Conservation (phyloP, 2,888 invertebrate species). For the Cybosia mesomella region DNA sequence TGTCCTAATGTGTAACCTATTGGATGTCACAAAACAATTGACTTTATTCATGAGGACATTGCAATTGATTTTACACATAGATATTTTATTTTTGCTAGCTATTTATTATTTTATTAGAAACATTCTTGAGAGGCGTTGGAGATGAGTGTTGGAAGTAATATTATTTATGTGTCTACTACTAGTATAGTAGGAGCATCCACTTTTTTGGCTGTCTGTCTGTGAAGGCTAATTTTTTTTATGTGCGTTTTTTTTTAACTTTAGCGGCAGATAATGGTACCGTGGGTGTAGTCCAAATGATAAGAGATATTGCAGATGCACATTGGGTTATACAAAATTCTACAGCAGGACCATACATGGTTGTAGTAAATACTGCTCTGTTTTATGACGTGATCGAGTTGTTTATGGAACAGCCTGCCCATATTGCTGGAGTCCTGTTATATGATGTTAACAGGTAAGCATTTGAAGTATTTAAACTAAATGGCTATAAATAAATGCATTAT, state of each 20-base stretch:
- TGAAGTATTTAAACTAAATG: background rate
- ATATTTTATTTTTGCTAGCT: too few relatives aligned
- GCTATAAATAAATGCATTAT: background rate
- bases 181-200: too few relatives aligned
- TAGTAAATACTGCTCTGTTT: constrained; percentile 90
- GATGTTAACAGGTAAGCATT: constrained; percentile 71
- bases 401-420: constrained; percentile 81
- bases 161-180: too few relatives aligned
- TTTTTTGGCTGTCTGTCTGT: background rate
- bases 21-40: too few relatives aligned
- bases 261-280: constrained; percentile 93
- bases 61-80: too few relatives aligned
- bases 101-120: too few relatives aligned
- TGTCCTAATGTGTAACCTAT: too few relatives aligned
- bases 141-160: too few relatives aligned
- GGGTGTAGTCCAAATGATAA: constrained; percentile 93
- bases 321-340: constrained; percentile 91
- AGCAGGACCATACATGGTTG: constrained; percentile 93
- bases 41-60: too few relatives aligned
- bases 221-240: background rate
- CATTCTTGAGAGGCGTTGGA: too few relatives aligned
- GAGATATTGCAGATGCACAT: constrained; percentile 88
- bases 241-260: constrained; percentile 57
- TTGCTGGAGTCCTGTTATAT: constrained; percentile 90
- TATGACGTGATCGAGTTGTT: constrained; percentile 83